phyloP scores from a whole-genome alignment of 2,888 invertebrate species.

The Timandra comae region DNA sequence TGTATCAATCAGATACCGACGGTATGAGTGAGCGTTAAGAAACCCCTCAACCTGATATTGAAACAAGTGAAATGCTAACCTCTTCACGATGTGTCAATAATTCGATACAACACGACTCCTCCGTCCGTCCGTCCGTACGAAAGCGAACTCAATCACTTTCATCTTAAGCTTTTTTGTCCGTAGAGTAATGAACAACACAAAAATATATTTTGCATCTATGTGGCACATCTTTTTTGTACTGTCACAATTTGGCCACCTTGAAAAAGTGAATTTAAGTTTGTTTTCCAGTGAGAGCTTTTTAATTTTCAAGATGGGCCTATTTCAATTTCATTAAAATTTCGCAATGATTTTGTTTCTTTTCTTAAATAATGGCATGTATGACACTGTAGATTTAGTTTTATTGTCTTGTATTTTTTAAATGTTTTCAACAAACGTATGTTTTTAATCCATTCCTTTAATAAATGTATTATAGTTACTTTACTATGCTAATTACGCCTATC shows the following conservation, averaged over 20 bases:
- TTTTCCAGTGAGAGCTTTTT: constrained; percentile 26
- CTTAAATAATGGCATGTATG: no score
- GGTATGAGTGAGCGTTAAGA: constrained; percentile 16
- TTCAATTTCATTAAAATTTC: no score
- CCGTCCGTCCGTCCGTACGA: constrained; percentile 33
- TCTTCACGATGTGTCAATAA: constrained; percentile 43
- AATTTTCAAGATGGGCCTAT: no score
- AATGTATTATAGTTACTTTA: no score
- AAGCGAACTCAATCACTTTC: constrained; percentile 70
- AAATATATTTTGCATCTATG: constrained; percentile 68
- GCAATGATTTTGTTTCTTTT: no score
- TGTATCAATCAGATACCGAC: constrained; percentile 20
- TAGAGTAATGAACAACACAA: constrained; percentile 57
- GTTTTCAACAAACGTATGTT: no score
- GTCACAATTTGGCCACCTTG: constrained; percentile 48
- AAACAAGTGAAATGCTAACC: constrained; percentile 47
- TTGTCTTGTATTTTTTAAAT: no score
- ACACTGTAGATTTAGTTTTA: no score
- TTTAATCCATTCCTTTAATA: no score
- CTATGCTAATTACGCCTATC: no score
- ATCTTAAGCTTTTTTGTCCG: constrained; percentile 48
- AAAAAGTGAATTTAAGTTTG: constrained; percentile 25
- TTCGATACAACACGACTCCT: constrained; percentile 9
- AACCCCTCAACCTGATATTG: constrained; percentile 38
- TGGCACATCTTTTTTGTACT: constrained; percentile 61